These are phyloP conservation scores for Stylophora pistillata DNA, from an alignment of 64 coral and sea anemone species.

Conservation along the genomic window DNA sequence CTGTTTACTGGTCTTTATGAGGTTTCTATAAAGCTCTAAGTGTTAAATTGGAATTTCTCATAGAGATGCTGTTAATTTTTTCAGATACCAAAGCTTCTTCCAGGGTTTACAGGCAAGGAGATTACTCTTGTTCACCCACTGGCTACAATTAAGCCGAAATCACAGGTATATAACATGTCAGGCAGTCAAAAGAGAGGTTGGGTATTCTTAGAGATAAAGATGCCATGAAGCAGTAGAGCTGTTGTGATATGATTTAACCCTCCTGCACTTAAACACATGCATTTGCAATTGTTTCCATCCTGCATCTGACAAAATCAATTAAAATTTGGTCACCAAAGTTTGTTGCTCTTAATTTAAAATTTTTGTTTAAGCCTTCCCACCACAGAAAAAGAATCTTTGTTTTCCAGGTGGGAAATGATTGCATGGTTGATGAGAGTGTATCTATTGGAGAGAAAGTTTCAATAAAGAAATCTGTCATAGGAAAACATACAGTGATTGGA, in stretches of 20 bases:
- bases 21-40: no score
- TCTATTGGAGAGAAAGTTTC: conserved; percentile 93
- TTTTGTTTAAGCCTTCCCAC: no score
- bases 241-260: no score
- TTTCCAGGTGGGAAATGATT: conserved; percentile 89
- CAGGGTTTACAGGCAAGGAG: conserved; percentile 66
- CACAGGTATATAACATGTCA: conserved; percentile 53
- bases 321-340: no score
- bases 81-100: conserved; percentile 79
- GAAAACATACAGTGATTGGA: conserved; percentile 94
- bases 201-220: not conserved
- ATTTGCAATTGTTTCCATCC: no score
- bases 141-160: conserved; percentile 76
- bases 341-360: no score
- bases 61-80: not conserved
- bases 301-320: no score
- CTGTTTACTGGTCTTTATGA: no score
- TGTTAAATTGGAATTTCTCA: no score
- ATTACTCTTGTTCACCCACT: conserved; percentile 74
- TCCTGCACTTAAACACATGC: no score
- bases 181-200: no score
- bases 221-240: no score
- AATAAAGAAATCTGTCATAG: conserved; percentile 96
- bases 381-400: not conserved
- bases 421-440: conserved; percentile 96